Conservation (phyloP, 2,113 vertebrate species). For the Leucopsar rothschildi region DNA sequence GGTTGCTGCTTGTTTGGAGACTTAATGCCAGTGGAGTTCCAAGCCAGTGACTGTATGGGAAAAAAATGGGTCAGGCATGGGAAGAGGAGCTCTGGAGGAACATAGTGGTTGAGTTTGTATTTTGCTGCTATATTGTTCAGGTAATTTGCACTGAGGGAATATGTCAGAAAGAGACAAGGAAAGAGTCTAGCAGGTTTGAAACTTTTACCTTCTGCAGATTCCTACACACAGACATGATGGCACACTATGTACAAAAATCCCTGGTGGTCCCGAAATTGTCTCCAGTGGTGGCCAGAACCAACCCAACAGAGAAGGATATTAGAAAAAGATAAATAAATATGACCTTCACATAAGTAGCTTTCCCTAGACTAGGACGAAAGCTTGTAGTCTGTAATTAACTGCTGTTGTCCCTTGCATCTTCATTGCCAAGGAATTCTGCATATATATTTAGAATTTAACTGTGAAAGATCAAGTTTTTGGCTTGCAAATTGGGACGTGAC, state of each 20-base stretch:
- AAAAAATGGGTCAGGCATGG: background rate
- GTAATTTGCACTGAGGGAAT: background rate
- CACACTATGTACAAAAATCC: background rate
- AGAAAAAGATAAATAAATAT: background rate
- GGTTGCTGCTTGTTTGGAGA: background rate
- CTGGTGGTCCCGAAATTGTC: background rate
- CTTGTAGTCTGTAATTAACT: background rate
- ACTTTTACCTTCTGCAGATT: background rate
- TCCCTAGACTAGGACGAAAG: fast-evolving
- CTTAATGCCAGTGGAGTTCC: background rate
- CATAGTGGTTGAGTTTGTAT: fast-evolving
- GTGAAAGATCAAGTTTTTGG: background rate
- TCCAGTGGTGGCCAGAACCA: background rate
- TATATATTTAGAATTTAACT: background rate
- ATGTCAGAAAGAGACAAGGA: background rate
- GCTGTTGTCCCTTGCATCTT: background rate
- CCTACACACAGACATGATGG: background rate
- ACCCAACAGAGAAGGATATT: fast-evolving
- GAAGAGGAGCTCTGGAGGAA: background rate
- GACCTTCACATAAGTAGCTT: background rate
- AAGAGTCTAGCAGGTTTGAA: background rate
- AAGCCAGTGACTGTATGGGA: background rate
- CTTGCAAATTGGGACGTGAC: background rate
- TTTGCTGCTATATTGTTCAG: background rate
- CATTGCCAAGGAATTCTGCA: background rate